Percentiles rank a stretch among this genome's conserved stretches.
Conservation (phyloP, 2,113 vertebrate genomes). For the Excalfactoria chinensis region DNA sequence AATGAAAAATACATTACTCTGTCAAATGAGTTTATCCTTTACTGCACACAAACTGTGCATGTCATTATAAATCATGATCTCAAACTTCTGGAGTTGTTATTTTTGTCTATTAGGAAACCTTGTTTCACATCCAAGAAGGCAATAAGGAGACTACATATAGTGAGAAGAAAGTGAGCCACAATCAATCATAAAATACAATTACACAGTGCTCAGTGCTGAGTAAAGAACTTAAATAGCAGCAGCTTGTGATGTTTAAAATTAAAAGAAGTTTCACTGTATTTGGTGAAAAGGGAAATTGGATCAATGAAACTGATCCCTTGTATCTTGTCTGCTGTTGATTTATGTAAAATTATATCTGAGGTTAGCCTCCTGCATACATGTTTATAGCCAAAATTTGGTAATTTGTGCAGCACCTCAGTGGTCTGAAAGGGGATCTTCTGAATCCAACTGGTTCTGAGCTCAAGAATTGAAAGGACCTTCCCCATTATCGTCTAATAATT, state of each 20-base stretch:
- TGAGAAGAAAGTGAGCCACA: constrained; percentile 36
- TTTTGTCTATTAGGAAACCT: constrained; percentile 64
- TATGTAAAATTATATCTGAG: background rate
- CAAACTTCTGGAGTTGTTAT: constrained; percentile 39
- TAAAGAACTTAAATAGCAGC: constrained; percentile 53
- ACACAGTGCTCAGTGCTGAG: constrained; percentile 38
- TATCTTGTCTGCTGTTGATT: constrained; percentile 2
- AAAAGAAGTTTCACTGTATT: constrained; percentile 39
- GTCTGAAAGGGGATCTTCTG: background rate
- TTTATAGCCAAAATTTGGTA: background rate
- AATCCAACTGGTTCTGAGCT: background rate
- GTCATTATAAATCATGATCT: constrained; percentile 1
- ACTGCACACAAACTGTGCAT: background rate
- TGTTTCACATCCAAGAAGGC: constrained; percentile 58
- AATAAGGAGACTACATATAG: constrained; percentile 42
- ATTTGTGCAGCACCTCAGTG: background rate
- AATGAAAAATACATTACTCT: constrained; percentile 39
- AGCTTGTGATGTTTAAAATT: constrained; percentile 55
- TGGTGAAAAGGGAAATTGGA: constrained; percentile 12
- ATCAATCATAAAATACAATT: constrained; percentile 66
- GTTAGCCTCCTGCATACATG: background rate
- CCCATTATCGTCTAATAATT: background rate
- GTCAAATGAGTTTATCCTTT: constrained; percentile 19
- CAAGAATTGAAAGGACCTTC: background rate
- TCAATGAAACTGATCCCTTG: background rate